phyloP scores from a whole-genome alignment of 2,888 invertebrate genomes.

The Limulus polyphemus region DNA sequence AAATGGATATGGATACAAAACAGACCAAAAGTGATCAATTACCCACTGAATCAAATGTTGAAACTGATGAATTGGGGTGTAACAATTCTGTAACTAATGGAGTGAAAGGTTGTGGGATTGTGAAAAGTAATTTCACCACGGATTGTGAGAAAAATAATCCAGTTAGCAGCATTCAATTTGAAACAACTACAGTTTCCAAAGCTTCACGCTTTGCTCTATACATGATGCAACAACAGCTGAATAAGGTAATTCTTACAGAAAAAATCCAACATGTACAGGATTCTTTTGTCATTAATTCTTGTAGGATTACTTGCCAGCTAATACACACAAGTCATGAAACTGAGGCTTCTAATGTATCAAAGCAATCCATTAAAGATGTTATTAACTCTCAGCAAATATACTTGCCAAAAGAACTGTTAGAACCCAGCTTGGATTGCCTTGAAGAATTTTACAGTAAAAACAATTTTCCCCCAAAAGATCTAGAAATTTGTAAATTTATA shows the following conservation, averaged over 20 bases:
- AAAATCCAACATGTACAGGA: conserved; percentile 19
- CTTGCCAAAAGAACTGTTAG: background rate
- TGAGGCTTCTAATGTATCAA: background rate
- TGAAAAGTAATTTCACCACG: too few relatives aligned
- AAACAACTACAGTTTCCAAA: conserved; percentile 3
- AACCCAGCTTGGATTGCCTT: background rate
- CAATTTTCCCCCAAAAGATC: background rate
- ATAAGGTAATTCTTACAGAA: conserved; percentile 6
- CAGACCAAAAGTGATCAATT: background rate
- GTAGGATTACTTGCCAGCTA: conserved; percentile 12
- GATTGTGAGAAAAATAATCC: background rate
- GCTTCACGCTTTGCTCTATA: conserved; percentile 22
- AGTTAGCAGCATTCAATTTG: background rate
- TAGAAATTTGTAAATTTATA: background rate
- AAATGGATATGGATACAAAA: conserved; percentile 1
- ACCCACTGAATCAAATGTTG: background rate
- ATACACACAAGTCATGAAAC: background rate
- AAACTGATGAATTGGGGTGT: background rate
- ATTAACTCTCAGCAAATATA: background rate
- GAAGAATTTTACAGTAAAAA: background rate
- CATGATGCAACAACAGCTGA: conserved; percentile 15
- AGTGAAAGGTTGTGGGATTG: too few relatives aligned
- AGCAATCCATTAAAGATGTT: background rate
- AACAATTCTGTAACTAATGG: background rate
- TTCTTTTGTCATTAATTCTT: conserved; percentile 20